Percentiles rank a stretch among this genome's conserved stretches.
phyloP scores from a whole-genome alignment of 2,888 invertebrate genomes.

The Latheticus oryzae region DNA sequence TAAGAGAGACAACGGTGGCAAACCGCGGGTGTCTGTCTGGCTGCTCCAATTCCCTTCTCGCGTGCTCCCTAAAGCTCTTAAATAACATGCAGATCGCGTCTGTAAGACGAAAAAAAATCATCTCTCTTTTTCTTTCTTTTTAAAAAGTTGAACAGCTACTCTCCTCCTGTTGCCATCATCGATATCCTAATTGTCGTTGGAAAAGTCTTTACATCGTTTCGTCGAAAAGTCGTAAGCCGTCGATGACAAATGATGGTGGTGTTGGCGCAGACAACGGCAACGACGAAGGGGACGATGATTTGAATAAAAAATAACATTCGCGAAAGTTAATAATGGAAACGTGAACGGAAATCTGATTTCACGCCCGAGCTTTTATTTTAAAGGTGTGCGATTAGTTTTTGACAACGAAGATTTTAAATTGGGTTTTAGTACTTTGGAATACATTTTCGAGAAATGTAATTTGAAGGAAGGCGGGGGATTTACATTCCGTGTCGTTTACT shows the following conservation, averaged over 20 bases:
- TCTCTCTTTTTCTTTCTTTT: no score
- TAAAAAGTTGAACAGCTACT: no score
- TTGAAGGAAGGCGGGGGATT: conserved; percentile 55
- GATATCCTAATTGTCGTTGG: conserved; percentile 27
- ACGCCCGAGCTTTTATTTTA: conserved; percentile 62
- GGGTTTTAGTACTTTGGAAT: conserved; percentile 62
- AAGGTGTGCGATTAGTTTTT: conserved; percentile 65
- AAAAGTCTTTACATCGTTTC: not conserved
- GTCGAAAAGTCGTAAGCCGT: conserved; percentile 60
- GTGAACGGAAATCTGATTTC: conserved; percentile 66
- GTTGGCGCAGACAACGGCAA: conserved; percentile 53
- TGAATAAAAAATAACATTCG: conserved; percentile 67
- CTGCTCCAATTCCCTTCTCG: conserved; percentile 26
- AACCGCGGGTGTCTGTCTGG: conserved; percentile 59
- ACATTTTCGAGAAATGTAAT: conserved; percentile 61
- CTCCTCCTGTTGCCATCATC: no score
- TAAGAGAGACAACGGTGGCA: conserved; percentile 57
- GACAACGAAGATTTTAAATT: conserved; percentile 65
- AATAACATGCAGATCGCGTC: conserved; percentile 33
- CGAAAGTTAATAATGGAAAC: conserved; percentile 67
- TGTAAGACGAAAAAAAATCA: conserved; percentile 13
- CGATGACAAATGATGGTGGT: conserved; percentile 64
- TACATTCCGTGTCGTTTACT: conserved; percentile 43
- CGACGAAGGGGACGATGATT: conserved; percentile 57
- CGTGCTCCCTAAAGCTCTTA: conserved; percentile 23